Conservation (phyloP, 2,888 invertebrate species). For the Trichopria drosophilae region DNA sequence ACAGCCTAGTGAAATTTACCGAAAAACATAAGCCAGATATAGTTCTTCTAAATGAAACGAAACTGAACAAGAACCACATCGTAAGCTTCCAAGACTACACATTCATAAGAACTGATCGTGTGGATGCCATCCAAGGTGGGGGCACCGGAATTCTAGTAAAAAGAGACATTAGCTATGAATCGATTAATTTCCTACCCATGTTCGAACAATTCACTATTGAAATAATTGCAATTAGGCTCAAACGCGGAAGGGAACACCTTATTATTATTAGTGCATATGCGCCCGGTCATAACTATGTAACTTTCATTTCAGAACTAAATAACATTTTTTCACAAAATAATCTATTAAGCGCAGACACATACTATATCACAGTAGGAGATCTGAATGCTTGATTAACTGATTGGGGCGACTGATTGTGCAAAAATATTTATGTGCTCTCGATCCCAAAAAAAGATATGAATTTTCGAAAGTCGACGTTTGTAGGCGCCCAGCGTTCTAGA, state of each 20-base stretch:
- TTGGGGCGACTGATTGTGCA: slow-evolving; percentile 18
- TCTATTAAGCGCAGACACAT: background rate
- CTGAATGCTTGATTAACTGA: slow-evolving; percentile 5
- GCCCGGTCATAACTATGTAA: background rate
- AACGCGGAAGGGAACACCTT: background rate
- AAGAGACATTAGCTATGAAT: slow-evolving; percentile 3
- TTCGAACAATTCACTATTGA: background rate
- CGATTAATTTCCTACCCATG: background rate
- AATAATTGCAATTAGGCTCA: slow-evolving; percentile 7
- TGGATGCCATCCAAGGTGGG: slow-evolving; percentile 15
- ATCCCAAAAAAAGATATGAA: no score
- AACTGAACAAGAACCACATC: slow-evolving; percentile 21
- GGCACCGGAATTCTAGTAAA: slow-evolving; percentile 23
- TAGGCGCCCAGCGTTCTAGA: no score
- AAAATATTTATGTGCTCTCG: no score
- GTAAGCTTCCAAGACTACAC: slow-evolving; percentile 17
- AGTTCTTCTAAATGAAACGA: slow-evolving; percentile 25
- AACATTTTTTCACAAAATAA: background rate
- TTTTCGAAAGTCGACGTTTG: no score
- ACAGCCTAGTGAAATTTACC: background rate
- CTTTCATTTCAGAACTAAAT: slow-evolving; percentile 4
- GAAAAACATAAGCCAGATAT: slow-evolving; percentile 19
- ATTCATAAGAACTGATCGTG: slow-evolving; percentile 19
- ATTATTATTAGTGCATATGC: slow-evolving; percentile 10
- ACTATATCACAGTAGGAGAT: slow-evolving; percentile 11